Percentiles rank a stretch among this genome's conserved stretches.
These are phyloP conservation scores for Andricus curvator DNA, from an alignment of 2,888 invertebrate genomes.

Conservation along the genomic window DNA sequence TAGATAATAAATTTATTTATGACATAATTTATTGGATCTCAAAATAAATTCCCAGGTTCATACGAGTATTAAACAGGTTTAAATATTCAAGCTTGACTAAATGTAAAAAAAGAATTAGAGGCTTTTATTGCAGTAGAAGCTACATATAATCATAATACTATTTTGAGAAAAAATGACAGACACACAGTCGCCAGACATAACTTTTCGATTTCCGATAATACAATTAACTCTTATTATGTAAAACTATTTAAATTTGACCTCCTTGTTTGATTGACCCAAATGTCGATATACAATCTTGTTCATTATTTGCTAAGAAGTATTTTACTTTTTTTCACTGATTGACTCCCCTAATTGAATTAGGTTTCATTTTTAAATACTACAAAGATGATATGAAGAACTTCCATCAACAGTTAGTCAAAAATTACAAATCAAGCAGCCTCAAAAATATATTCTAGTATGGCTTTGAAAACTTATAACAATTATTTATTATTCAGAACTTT, in stretches of 20 bases:
- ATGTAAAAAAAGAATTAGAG: not conserved
- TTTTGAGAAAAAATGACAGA: not conserved
- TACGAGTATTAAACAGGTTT: constrained; percentile 20
- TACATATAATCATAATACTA: not conserved
- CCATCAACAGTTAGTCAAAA: too few species aligned
- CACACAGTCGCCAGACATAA: not conserved
- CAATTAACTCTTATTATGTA: not conserved
- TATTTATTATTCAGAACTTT: not conserved
- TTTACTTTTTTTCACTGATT: not conserved
- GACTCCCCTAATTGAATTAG: not conserved
- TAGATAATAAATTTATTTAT: not conserved
- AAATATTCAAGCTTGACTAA: constrained; percentile 17
- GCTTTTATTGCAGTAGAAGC: not conserved
- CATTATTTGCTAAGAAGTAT: not conserved
- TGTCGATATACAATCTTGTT: not conserved
- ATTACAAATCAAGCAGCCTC: too few species aligned
- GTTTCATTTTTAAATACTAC: too few species aligned
- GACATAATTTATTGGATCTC: not conserved
- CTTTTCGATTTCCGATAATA: not conserved
- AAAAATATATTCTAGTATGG: too few species aligned
- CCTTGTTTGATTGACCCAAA: not conserved
- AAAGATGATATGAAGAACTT: too few species aligned
- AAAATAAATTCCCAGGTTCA: not conserved
- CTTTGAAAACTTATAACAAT: not conserved
- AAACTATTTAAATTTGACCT: not conserved